Evolutionary conservation across 2,888 invertebrate species (phyloP), one percentile per base, ranked within the genome.

Genomic region (Pollenia labialis): DNA sequence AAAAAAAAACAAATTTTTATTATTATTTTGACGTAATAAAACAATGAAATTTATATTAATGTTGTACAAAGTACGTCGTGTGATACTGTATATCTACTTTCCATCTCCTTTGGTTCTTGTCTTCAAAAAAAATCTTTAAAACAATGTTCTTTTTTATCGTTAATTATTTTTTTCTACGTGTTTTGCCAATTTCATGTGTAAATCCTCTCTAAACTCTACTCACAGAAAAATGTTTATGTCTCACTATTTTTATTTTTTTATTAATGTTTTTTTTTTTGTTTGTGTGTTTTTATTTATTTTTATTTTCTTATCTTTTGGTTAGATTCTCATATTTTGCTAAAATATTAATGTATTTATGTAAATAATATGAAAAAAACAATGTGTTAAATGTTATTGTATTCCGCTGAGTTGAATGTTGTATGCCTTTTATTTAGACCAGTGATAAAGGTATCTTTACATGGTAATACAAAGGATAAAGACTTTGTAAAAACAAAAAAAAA

Each of bases 211-310:
- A 18, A 54, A 52, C 46, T 60, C 46, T 32, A 6, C 32, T 83
- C 81, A 82, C 69, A 64, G 32, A 32, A 48, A 48, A 44, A 66
- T 32, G 46, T 52, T 64, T 69, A 66, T 54, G 8, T 8, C 50
- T 85, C 81, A 79, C 85, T 82, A 18, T 75, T 69, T 82, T 58
- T 79, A 85, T 85, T 82, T n/a, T n/a, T n/a, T n/a, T n/a, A n/a
- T n/a, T n/a, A n/a, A n/a, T n/a, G n/a, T 64, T 52, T 40, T 46
- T 60, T 56, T 44, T 58, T 42, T 16, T 72, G 6, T 40, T 77
- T 64, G 64, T 72, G 32, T 56, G 32, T 52, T 72, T 62, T 44
- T 46, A n/a, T 71, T 42, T 68, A 56, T 54, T 46, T 18, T 60
- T n/a, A 0, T n/a, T 16, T 46, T 44, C 2, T 56, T 60, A n/a